Evolutionary conservation across 2,888 invertebrate species (phyloP), one percentile per base, ranked within the genome.

Genomic region (Leptinotarsa haldemani): DNA sequence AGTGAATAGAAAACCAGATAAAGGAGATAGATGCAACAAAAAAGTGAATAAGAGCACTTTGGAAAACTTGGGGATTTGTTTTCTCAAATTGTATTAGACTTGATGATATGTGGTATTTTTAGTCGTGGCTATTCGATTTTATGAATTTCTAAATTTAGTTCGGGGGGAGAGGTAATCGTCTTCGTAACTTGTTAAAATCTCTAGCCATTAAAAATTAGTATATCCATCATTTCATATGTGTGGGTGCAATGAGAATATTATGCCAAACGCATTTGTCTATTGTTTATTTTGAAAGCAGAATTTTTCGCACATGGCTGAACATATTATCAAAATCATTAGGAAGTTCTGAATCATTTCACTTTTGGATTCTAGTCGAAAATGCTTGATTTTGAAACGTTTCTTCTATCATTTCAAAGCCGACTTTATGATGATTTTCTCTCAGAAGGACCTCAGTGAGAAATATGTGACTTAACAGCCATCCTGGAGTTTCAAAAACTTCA

Each of bases 51-150:
- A 48, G 56, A 48, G 53, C n/a, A 65, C 68, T 65, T 73, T 65
- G 73, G 73, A 69, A 73, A 69, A 64, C 69, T 73, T 68, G 53
- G 40, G 40, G 52, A 73, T 73, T 73, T 53, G 73, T 56, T 65
- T 73, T 69, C 56, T 48, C 65, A 69, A 68, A 65, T 65, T 69
- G 53, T 73, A 65, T 73, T 25, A 47, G 64, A 56, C 15, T 64
- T 20, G 64, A 63, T 72, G 30, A 63, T 20, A 64, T 53, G 47
- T 20, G 53, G 25, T 74, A 74, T 70, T 70, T 70, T 74, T 70
- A 74, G 74, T 25, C 52, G 64, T 46, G 53, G 50, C n/a, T 63
- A 73, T 73, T 74, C 16, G 46, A 64, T 70, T 74, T 70, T 74
- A 70, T 70, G 70, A 65, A 52, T 58, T 50, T 65, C 61, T 73